These are phyloP conservation scores for Glaucopsyche alexis DNA, from an alignment of 2,888 invertebrate genomes.

Conservation along the genomic window DNA sequence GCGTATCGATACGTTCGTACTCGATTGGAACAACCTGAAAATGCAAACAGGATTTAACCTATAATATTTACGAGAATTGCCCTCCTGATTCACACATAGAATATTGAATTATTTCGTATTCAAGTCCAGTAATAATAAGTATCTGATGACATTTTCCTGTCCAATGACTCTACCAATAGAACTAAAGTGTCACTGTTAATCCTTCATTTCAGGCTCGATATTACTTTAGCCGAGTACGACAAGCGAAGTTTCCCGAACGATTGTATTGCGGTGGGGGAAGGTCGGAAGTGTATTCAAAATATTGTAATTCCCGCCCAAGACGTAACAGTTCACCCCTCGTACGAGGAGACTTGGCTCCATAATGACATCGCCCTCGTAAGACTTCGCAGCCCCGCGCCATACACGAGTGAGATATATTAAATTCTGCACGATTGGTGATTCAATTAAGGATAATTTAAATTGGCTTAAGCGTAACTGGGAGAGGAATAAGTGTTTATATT, in stretches of 20 bases:
- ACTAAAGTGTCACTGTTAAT: neutral
- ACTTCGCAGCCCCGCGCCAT: slow-evolving; percentile 56
- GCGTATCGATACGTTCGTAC: too few relatives aligned
- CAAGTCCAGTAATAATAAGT: too few relatives aligned
- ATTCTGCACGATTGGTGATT: slow-evolving; percentile 2
- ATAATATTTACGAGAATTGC: too few relatives aligned
- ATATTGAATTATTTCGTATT: too few relatives aligned
- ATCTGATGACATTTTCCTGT: neutral
- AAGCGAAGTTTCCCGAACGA: slow-evolving; percentile 66
- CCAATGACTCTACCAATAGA: neutral
- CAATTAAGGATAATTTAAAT: slow-evolving; percentile 16
- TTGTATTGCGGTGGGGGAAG: slow-evolving; percentile 53
- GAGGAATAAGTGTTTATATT: neutral
- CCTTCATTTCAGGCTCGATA: slow-evolving; percentile 53
- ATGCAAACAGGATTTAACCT: too few relatives aligned
- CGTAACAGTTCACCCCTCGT: slow-evolving; percentile 55
- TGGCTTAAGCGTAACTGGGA: slow-evolving; percentile 3
- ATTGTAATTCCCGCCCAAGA: slow-evolving; percentile 54
- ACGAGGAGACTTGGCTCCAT: slow-evolving; percentile 53
- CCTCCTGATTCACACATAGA: too few relatives aligned
- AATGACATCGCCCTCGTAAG: slow-evolving; percentile 67
- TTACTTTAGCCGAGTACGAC: slow-evolving; percentile 66
- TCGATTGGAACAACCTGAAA: too few relatives aligned
- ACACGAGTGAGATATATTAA: slow-evolving; percentile 53
- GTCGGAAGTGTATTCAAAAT: slow-evolving; percentile 60